Percentiles rank a stretch among this genome's conserved stretches.
Evolutionary conservation across 2,888 invertebrate species (phyloP).

Genomic region (Brachyptera risi): DNA sequence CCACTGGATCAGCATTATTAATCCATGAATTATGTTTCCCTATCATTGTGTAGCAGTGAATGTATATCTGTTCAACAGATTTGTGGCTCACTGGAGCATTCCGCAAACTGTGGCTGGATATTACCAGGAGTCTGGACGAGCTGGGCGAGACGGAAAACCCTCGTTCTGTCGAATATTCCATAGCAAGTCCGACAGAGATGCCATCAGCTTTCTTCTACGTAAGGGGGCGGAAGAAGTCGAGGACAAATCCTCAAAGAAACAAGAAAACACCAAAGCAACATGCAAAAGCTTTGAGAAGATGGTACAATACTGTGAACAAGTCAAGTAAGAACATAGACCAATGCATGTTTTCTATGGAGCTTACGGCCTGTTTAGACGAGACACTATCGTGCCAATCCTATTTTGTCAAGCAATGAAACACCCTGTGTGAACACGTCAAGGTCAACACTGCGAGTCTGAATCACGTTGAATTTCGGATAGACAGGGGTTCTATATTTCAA

Average conservation of each 20-base stretch:
- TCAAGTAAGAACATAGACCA: slow-evolving; percentile 60
- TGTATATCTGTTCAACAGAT: no score
- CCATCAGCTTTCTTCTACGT: slow-evolving; percentile 69
- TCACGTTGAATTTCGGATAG: no score
- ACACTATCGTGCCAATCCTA: no score
- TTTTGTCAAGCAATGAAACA: no score
- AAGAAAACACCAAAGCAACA: slow-evolving; percentile 55
- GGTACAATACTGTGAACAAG: slow-evolving; percentile 79
- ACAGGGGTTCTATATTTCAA: no score
- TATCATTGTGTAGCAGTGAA: no score
- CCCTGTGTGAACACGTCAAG: no score
- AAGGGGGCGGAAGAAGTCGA: slow-evolving; percentile 55
- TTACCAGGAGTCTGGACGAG: slow-evolving; percentile 94
- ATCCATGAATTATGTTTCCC: no score
- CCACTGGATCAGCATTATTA: no score
- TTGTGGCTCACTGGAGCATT: slow-evolving; percentile 95
- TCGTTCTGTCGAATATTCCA: slow-evolving; percentile 93
- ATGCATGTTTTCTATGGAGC: no score
- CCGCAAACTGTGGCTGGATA: slow-evolving; percentile 94
- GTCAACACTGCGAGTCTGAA: no score
- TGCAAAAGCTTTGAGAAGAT: slow-evolving; percentile 78
- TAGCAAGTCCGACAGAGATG: slow-evolving; percentile 72
- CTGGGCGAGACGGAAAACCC: slow-evolving; percentile 89
- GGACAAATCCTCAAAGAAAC: slow-evolving; percentile 55
- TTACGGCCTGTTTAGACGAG: no score